phyloP scores from a whole-genome alignment of 35 echinoderm and acorn worm species.

The Amphiura filiformis region DNA sequence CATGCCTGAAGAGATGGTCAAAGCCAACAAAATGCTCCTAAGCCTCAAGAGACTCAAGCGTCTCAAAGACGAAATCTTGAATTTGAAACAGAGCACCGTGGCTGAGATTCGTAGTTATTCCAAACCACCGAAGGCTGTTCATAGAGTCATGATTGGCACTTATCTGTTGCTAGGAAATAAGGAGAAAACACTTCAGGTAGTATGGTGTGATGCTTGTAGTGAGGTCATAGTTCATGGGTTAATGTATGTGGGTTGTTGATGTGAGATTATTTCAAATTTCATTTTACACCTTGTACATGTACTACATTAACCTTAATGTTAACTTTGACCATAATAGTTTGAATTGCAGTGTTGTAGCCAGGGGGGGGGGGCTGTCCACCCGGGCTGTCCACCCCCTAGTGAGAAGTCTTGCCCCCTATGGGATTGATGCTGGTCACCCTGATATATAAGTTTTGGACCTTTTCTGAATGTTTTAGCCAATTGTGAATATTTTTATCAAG shows the following conservation, averaged over 20 bases:
- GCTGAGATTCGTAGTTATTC: conserved; percentile 94
- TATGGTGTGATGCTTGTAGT: not conserved
- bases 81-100: conserved; percentile 93
- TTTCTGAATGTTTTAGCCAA: no score
- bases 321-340: no score
- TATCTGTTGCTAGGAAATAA: conserved; percentile 92
- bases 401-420: no score
- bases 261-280: no score
- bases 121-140: conserved; percentile 82
- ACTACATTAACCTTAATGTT: no score
- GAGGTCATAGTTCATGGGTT: not conserved
- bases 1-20: conserved; percentile 90
- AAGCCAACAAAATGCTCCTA: conserved; percentile 95
- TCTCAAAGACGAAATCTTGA: conserved; percentile 87
- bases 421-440: no score
- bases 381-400: no score
- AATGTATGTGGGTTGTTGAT: not conserved
- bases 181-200: conserved; percentile 83
- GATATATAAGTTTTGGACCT: no score
- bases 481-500: no score
- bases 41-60: conserved; percentile 83
- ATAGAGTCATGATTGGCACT: conserved; percentile 93
- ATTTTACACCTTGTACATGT: no score
- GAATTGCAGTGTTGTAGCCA: no score
- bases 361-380: no score